Base-by-base conservation (phyloP, 1,140 invertebrate species). In the Bombus turneri region DNA sequence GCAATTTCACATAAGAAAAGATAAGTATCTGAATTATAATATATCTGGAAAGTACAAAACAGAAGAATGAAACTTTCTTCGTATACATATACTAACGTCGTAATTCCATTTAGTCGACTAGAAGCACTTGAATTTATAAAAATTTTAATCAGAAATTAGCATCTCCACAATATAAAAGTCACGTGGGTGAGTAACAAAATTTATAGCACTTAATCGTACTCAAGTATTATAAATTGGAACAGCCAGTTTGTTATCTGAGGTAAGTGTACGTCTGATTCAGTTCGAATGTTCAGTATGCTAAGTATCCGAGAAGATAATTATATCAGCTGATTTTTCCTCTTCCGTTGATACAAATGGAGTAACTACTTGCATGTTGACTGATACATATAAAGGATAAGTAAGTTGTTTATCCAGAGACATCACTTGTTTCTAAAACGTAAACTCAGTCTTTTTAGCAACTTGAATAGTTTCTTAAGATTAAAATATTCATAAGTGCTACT, bases 281-380 rank as follows among this genome's bases (percentile, higher is more conserved):
- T 88, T 73, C 34, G 59, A 43, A 81, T 39, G 37, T 39, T 78
- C 25, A 78, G 74, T 73, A 57, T 87, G 88, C 92, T 94, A 94
- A 77, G 92, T 91, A 83, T 92, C 88, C 28, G 88, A 83, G 15
- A 93, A 79, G 62, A 86, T 86, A n/a, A 88, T 85, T 34, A 88
- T 85, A 15, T 88, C 88, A 3, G 81, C 73, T 57, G 83, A 79
- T 84, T 91, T 91, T 25, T 91, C 89, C 25, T 93, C 91, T 66
- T 93, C 87, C 22, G 62, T 81, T 34, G 78, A 81, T 59, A 85
- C 43, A 53, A 94, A 93, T 28, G 96, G 96, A 69, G 96, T 96
- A 1, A 96, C 96, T 72, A 97, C 96, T 92, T 97, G 94, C 93
- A 97, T 96, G 90, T 97, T 97, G 12, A 97, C 96, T 8, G 97